A percentile compares a stretch with the other conserved stretches of the same genome.
Evolutionary conservation across 2,888 invertebrate species (phyloP).

Genomic region (Chromoteleia sp.): DNA sequence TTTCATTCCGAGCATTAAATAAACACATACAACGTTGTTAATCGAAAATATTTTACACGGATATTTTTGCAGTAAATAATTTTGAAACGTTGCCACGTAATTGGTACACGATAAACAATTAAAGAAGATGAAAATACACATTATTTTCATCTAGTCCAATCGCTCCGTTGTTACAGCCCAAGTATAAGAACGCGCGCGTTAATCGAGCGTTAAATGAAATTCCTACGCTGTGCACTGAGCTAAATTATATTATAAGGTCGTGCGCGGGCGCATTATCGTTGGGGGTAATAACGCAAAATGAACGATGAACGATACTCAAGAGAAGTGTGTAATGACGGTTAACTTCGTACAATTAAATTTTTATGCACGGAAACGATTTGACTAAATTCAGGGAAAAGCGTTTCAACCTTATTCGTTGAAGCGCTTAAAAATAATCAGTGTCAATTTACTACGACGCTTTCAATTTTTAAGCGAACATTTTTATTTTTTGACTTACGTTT

Average conservation of each 20-base stretch:
- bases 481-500: too few species aligned
- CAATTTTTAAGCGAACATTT: background rate
- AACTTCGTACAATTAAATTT: constrained; percentile 65
- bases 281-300: constrained; percentile 64
- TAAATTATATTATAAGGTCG: constrained; percentile 68
- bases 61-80: background rate
- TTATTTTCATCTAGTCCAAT: constrained; percentile 45
- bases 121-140: constrained; percentile 34
- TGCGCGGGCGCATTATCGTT: constrained; percentile 63
- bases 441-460: background rate
- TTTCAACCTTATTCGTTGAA: constrained; percentile 13
- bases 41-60: too few species aligned
- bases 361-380: constrained; percentile 50
- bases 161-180: constrained; percentile 37
- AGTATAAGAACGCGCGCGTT: constrained; percentile 57
- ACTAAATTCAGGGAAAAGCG: constrained; percentile 44
- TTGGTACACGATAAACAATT: constrained; percentile 56
- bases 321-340: constrained; percentile 62
- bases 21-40: too few species aligned
- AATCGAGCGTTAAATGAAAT: constrained; percentile 70
- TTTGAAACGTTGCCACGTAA: constrained; percentile 22
- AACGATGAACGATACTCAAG: constrained; percentile 55
- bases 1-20: too few species aligned
- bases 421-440: constrained; percentile 23
- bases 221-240: constrained; percentile 47